Conservation (phyloP, 2,113 vertebrate genomes). For the Pterophyllum scalare region DNA sequence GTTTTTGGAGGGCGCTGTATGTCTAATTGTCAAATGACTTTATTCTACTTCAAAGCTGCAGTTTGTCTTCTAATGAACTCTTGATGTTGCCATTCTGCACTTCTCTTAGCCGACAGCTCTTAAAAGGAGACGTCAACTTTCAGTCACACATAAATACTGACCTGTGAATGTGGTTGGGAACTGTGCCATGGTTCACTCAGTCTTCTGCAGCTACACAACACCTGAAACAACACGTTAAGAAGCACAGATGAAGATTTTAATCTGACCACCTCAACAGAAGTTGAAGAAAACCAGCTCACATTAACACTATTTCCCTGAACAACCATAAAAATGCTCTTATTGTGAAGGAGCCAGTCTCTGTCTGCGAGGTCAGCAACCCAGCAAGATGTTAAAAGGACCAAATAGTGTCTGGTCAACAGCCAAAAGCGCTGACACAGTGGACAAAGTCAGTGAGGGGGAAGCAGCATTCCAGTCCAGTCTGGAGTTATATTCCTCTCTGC, state of each 20-base stretch:
- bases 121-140: not conserved
- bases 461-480: not conserved
- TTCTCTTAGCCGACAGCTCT: not conserved
- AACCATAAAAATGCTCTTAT: not conserved
- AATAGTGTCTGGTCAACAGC: not conserved
- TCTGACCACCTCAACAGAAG: not conserved
- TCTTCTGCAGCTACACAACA: slow-evolving; percentile 75
- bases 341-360: not conserved
- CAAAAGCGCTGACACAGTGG: slow-evolving; percentile 33
- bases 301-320: not conserved
- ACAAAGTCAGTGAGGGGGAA: slow-evolving; percentile 1
- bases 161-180: slow-evolving; percentile 95
- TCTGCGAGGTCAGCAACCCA: not conserved
- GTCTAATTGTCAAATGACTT: not conserved
- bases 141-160: slow-evolving; percentile 73
- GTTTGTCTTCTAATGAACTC: not conserved
- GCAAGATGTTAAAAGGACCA: not conserved
- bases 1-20: not conserved
- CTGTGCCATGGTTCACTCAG: slow-evolving; percentile 95
- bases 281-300: not conserved
- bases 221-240: slow-evolving; percentile 69
- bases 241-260: not conserved
- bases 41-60: not conserved
- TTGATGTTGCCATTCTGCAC: not conserved
- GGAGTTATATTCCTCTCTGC: slow-evolving; percentile 27